Evolutionary conservation across 2,113 vertebrate genomes (phyloP).

Genomic region (Dromiciops gliroides): DNA sequence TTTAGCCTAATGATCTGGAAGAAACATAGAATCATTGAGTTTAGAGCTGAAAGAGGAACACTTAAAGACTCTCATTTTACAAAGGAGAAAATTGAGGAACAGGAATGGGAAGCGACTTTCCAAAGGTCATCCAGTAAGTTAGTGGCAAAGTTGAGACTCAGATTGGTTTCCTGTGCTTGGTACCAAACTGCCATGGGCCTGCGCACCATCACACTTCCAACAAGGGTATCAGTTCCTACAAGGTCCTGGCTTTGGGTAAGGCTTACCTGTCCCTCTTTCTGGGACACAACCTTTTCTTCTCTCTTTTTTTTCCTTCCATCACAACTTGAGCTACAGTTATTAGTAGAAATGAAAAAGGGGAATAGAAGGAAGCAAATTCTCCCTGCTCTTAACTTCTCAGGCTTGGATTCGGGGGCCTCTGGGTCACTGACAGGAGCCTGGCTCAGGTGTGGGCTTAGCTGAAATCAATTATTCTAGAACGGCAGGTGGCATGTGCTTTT

Average conservation of each 20-base stretch:
- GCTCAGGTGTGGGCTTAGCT: conserved; percentile 17
- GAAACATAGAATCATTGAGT: not conserved
- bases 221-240: not conserved
- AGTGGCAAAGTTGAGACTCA: conserved; percentile 14
- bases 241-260: conserved; percentile 15
- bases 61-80: not conserved
- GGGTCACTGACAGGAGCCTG: conserved; percentile 4
- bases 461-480: conserved; percentile 13
- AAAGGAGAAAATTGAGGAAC: conserved; percentile 30
- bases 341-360: not conserved
- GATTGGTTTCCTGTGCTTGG: not conserved
- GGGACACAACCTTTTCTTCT: conserved; percentile 8
- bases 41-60: not conserved
- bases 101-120: not conserved
- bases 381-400: not conserved
- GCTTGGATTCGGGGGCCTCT: not conserved
- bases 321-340: conserved; percentile 7
- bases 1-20: not conserved
- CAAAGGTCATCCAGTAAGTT: conserved; percentile 37
- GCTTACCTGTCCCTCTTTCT: not conserved
- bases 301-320: not conserved
- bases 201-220: conserved; percentile 1
- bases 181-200: not conserved
- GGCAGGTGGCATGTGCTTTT: conserved; percentile 21
- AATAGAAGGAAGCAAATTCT: not conserved